Evolutionary conservation across 2,888 invertebrate genomes (phyloP), one percentile per base, ranked within the genome.

Genomic region (Leucophenga montana): DNA sequence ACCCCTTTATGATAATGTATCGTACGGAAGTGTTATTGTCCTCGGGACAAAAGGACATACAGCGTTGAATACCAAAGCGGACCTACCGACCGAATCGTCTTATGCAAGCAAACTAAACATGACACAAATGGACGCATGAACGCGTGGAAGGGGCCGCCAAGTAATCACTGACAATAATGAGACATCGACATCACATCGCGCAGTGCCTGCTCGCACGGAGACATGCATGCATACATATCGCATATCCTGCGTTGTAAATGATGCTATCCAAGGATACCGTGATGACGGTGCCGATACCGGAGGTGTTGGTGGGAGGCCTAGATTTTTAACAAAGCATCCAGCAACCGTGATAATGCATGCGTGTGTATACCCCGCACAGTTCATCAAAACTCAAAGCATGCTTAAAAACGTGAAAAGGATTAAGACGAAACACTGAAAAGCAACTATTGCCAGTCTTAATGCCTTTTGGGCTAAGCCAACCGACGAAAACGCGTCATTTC

Each of bases 1-100:
- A 84, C 85, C 85, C 85, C 86, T 86, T 85, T 85, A 85, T 83
- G 85, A 78, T 86, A 84, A 84, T 85, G 82, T 82, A 79, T 73
- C 76, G 80, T 82, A 83, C 83, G 77, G 78, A 80, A 82, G 79
- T 79, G 85, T 84, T 83, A 85, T 85, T 85, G 85, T 86, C 85
- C 85, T 82, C 79, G 71, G 80, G 83, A 84, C 80, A 85, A 85
- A 85, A 78, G 86, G 84, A 83, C 77, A 77, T 78, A 78, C 73
- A 64, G 64, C 68, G 44, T 27, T 59, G 16, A 46, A 62, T 54
- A 56, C 64, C 50, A 50, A 50, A n/a, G 83, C 80, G 77, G 70
- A 77, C 73, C 73, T 61, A 69, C 74, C 74, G 77, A 74, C 67
- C 62, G 72, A 73, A 54, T 68, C 71, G 69, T 66, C 73, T 39